Base-by-base conservation (phyloP, 1,140 invertebrate genomes). In the Trypoxylus dichotomus region DNA sequence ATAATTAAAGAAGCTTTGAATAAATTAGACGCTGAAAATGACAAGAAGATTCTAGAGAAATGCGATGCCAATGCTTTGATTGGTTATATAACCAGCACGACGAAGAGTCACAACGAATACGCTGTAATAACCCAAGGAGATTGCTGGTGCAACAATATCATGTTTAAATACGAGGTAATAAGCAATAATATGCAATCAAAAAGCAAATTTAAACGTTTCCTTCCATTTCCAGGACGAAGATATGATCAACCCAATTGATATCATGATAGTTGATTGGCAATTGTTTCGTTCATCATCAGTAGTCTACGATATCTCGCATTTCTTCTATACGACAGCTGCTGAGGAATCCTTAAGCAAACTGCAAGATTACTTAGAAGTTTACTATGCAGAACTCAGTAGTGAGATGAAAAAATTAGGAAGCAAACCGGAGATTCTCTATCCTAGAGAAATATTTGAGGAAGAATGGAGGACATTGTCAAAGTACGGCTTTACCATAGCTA, bases 61-160 rank as follows among this genome's bases (percentile, higher is more conserved):
- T 74, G 27, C 21, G 32, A 21, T 32, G 1, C 27, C 10, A 5
- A 74, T 3, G 21, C 10, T 74, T 74, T 74, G 19, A 2, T 7
- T 10, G 72, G 42, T 42, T 10, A 8, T 11, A 1, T 71, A 10
- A 42, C 10, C 6, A 43, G 13, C 0, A 19, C 41, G 6, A 32
- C 5, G 1, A 71, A 42, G 21, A 8, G 24, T 71, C 21, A 37
- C 10, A 77, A 80, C 42, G 77, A 78, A 2, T 58, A 80, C 15
- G 78, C 80, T 24, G 87, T 89, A 0, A 79, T 89, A 11, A 84
- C 86, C 68, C 89, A 90, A 80, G 89, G 89, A 11, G 89, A 90
- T 80, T 88, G 88, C 27, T 90, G 88, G 88, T 86, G 86, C 13
- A 90, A 89, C 78, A 90, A 90, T 78, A 88, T 90, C 79, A 86